Conservation (phyloP, 2,888 invertebrate species). For the Vannuccia rotundouncinata region DNA sequence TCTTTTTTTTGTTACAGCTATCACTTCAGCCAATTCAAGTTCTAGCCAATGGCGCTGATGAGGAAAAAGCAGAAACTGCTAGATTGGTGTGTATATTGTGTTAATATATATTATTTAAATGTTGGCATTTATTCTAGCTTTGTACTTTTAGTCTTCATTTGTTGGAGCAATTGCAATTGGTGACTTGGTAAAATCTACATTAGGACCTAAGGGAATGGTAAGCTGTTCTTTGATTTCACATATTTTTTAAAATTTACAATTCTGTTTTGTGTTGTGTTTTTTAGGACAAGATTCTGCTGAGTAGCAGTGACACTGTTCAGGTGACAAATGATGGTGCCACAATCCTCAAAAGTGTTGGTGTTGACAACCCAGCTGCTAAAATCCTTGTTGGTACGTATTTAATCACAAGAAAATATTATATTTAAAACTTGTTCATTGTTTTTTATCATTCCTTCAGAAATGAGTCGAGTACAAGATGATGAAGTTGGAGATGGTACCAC, state of each 20-base stretch:
- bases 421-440: too few species aligned
- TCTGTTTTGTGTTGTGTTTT: constrained; percentile 27
- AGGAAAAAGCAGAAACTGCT: constrained; percentile 93
- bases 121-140: not conserved
- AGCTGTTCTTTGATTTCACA: too few species aligned
- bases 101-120: constrained; percentile 19
- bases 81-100: constrained; percentile 62
- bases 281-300: constrained; percentile 61
- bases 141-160: constrained; percentile 69
- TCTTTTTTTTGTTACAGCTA: constrained; percentile 44
- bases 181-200: constrained; percentile 90
- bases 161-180: constrained; percentile 98
- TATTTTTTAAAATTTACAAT: too few species aligned
- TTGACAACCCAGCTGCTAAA: constrained; percentile 98
- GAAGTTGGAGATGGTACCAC: constrained; percentile 99
- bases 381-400: constrained; percentile 69
- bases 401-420: too few species aligned
- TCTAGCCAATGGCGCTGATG: constrained; percentile 88
- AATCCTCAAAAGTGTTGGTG: constrained; percentile 86
- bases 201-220: constrained; percentile 96
- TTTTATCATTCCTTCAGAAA: constrained; percentile 62
- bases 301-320: constrained; percentile 64
- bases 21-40: constrained; percentile 81
- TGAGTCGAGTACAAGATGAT: constrained; percentile 95
- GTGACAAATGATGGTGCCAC: constrained; percentile 99